Conservation (phyloP, 2,888 invertebrate species). For the Eupithecia insigniata region DNA sequence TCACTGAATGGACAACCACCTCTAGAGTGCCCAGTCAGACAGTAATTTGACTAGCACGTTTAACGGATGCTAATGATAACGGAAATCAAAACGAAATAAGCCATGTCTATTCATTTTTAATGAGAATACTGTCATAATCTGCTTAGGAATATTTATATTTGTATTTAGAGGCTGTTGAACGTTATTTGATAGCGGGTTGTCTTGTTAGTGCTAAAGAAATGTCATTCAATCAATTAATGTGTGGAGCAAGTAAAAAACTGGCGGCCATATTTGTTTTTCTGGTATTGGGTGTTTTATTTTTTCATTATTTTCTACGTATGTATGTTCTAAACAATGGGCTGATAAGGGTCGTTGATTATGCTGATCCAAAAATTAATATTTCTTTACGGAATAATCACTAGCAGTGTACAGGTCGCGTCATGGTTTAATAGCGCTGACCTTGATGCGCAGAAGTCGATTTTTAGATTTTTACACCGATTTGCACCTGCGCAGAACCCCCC, state of each 20-base stretch:
- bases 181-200: slow-evolving; percentile 66
- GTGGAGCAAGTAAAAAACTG: slow-evolving; percentile 10
- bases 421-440: no score
- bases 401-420: no score
- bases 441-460: no score
- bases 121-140: slow-evolving; percentile 21
- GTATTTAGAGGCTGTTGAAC: slow-evolving; percentile 52
- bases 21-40: neutral
- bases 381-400: neutral
- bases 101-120: slow-evolving; percentile 10
- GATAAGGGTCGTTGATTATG: neutral
- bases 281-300: no score
- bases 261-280: neutral
- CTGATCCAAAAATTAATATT: neutral
- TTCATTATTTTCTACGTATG: no score
- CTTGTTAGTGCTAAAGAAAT: slow-evolving; percentile 62
- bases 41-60: neutral
- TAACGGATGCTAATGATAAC: neutral
- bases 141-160: slow-evolving; percentile 32
- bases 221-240: slow-evolving; percentile 64
- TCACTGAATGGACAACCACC: no score
- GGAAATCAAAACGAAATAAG: slow-evolving; percentile 26
- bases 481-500: no score
- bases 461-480: no score
- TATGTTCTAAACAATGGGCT: neutral